Evolutionary conservation across 2,113 vertebrate genomes (phyloP).

Genomic region (Tinamus guttatus): DNA sequence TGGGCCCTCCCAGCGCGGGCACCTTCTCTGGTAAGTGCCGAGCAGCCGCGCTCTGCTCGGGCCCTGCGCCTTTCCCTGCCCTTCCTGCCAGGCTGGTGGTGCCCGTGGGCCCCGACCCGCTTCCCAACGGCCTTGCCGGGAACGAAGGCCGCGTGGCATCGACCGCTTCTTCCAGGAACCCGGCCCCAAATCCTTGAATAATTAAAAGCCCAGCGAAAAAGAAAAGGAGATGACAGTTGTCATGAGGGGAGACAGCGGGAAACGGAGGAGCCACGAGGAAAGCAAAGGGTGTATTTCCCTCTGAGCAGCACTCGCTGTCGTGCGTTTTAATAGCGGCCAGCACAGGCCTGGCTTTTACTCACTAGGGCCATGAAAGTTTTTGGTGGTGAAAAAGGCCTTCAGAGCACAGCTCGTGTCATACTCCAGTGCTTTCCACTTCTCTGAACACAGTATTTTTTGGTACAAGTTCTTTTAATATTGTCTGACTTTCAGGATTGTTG

Average conservation of each 20-base stretch:
- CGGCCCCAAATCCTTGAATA: too few relatives aligned
- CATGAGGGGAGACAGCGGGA: neutral
- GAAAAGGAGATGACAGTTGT: neutral
- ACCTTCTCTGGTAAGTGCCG: too few relatives aligned
- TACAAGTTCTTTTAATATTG: neutral
- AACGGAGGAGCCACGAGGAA: too few relatives aligned
- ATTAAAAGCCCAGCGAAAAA: too few relatives aligned
- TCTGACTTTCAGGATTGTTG: neutral
- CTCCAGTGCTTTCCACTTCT: fast-evolving
- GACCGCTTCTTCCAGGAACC: too few relatives aligned
- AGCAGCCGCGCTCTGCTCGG: too few relatives aligned
- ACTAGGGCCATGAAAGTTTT: neutral
- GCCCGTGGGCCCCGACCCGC: too few relatives aligned
- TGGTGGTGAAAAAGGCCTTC: neutral
- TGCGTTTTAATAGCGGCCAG: neutral
- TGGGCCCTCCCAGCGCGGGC: too few relatives aligned
- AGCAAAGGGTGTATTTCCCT: neutral
- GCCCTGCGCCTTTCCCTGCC: too few relatives aligned
- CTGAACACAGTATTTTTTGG: neutral
- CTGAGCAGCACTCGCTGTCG: neutral
- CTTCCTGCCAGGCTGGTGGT: too few relatives aligned
- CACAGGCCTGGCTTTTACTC: neutral
- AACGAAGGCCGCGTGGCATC: too few relatives aligned
- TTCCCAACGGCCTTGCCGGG: too few relatives aligned
- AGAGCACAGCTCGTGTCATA: neutral